These are phyloP conservation scores for Tetropium fuscum DNA, from an alignment of 2,888 invertebrate genomes.

Conservation along the genomic window DNA sequence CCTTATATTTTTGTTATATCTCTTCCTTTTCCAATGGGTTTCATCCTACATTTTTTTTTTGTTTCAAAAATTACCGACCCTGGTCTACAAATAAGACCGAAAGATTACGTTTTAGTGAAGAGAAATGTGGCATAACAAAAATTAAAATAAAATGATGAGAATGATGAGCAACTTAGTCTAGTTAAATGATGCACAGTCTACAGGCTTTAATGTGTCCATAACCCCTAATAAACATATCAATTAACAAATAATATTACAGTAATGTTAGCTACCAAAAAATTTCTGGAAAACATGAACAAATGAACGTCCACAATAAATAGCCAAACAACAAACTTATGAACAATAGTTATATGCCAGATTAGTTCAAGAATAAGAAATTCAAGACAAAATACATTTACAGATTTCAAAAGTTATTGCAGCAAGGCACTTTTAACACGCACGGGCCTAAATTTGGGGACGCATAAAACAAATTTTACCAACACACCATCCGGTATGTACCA, in stretches of 20 bases:
- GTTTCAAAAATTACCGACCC: too few relatives aligned
- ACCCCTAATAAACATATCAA: constrained; percentile 43
- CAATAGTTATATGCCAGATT: constrained; percentile 48
- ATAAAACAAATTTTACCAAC: constrained; percentile 30
- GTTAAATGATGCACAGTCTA: constrained; percentile 54
- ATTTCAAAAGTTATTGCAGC: constrained; percentile 49
- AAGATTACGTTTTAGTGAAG: too few relatives aligned
- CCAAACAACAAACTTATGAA: constrained; percentile 50
- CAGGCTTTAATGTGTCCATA: constrained; percentile 55
- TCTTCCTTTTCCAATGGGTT: too few relatives aligned
- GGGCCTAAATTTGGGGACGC: constrained; percentile 5
- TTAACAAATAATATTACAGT: constrained; percentile 35
- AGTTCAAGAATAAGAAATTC: constrained; percentile 46
- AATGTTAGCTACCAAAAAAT: constrained; percentile 52
- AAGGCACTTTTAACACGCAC: constrained; percentile 31
- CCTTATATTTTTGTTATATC: too few relatives aligned
- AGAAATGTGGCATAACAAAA: too few relatives aligned
- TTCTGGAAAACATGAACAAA: constrained; percentile 42
- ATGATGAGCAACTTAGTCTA: constrained; percentile 21
- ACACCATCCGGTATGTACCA: background rate
- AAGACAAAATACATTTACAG: constrained; percentile 48
- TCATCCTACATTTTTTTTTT: too few relatives aligned
- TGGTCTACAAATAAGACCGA: too few relatives aligned
- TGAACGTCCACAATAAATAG: constrained; percentile 45
- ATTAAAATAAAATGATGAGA: constrained; percentile 29